Conservation (phyloP, 2,113 vertebrate species). For the Percopsis transmontana region DNA sequence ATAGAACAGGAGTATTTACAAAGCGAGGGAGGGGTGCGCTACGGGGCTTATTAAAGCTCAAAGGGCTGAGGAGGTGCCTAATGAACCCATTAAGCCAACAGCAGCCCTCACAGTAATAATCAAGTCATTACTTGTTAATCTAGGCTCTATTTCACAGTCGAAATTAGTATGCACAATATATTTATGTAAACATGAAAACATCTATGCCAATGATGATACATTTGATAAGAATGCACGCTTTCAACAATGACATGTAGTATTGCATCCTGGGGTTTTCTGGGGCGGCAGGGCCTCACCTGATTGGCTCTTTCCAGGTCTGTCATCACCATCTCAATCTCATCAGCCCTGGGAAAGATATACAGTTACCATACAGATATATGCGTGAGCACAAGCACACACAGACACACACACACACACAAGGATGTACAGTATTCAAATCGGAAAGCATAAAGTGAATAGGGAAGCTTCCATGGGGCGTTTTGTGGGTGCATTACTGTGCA, state of each 20-base stretch:
- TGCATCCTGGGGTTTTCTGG: not conserved
- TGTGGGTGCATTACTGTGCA: not conserved
- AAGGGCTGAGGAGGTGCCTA: slow-evolving; percentile 58
- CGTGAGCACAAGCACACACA: not conserved
- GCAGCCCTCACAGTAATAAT: slow-evolving; percentile 27
- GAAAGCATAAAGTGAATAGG: slow-evolving; percentile 12
- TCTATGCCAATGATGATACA: not conserved
- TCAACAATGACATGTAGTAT: not conserved
- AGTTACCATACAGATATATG: slow-evolving; percentile 24
- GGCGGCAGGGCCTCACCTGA: slow-evolving; percentile 83
- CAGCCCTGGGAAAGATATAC: slow-evolving; percentile 80
- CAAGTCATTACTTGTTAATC: slow-evolving; percentile 17
- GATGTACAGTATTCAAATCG: slow-evolving; percentile 6
- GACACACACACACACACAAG: not conserved
- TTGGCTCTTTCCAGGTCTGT: slow-evolving; percentile 98
- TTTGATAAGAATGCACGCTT: no score
- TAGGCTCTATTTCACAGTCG: slow-evolving; percentile 21
- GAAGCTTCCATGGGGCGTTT: not conserved
- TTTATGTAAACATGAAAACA: not conserved
- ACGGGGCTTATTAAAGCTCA: slow-evolving; percentile 50
- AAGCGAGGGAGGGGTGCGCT: slow-evolving; percentile 49
- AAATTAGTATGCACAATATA: not conserved
- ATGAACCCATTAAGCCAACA: slow-evolving; percentile 53
- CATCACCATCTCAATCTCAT: slow-evolving; percentile 99
- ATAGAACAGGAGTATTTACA: slow-evolving; percentile 73